Percentiles rank a stretch among this genome's conserved stretches.
Conservation (phyloP, 1,140 invertebrate genomes). For the Dufourea novaeangliae region DNA sequence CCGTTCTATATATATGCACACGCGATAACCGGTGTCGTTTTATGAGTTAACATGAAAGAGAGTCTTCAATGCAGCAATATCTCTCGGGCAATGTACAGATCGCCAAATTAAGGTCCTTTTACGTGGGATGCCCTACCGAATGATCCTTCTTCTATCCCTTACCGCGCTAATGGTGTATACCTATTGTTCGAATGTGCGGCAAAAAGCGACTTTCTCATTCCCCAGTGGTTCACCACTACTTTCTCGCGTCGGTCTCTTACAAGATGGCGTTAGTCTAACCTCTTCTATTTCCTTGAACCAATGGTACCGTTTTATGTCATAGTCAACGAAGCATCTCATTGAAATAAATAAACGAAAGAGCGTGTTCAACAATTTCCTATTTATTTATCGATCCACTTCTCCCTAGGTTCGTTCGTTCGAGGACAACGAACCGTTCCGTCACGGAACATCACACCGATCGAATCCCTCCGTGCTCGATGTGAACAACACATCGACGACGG, state of each 20-base stretch:
- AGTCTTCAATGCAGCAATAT: constrained; percentile 28
- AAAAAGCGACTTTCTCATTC: constrained; percentile 6
- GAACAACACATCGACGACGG: neutral
- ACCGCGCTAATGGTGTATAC: neutral
- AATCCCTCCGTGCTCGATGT: neutral
- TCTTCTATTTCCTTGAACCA: neutral
- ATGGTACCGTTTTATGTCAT: neutral
- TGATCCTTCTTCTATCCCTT: neutral
- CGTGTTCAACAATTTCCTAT: neutral
- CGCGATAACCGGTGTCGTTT: neutral
- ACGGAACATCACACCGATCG: no score
- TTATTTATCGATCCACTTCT: no score
- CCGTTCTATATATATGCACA: constrained; percentile 17
- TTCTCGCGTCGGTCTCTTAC: neutral
- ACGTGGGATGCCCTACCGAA: neutral
- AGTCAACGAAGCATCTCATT: neutral
- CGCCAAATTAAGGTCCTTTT: constrained; percentile 16
- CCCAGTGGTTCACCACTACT: neutral
- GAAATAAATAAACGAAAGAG: neutral
- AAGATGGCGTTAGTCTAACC: neutral
- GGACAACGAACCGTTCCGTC: no score
- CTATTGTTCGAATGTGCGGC: constrained; percentile 10
- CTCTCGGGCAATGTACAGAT: constrained; percentile 17
- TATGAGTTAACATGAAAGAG: constrained; percentile 30
- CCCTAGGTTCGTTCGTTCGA: no score